These are phyloP conservation scores for Sesamia inferens DNA, from an alignment of 2,888 invertebrate species.

Conservation along the genomic window DNA sequence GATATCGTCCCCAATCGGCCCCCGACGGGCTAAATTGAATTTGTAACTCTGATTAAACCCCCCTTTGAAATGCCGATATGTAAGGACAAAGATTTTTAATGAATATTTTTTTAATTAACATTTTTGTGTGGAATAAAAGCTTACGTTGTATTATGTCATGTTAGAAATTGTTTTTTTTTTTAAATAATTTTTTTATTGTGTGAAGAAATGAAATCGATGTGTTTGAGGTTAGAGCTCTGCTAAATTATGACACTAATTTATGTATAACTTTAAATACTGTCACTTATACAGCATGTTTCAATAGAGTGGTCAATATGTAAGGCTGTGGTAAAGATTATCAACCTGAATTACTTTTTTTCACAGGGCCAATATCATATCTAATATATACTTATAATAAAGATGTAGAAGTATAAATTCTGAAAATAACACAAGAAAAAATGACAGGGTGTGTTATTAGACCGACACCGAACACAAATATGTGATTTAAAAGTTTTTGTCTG, in stretches of 20 bases:
- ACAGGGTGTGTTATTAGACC: no score
- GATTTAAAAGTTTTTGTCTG: no score
- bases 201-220: constrained; percentile 4
- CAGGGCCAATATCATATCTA: not conserved
- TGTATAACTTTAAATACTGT: not conserved
- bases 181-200: constrained; percentile 23
- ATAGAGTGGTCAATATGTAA: not conserved
- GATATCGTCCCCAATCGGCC: constrained; percentile 85
- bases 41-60: constrained; percentile 88
- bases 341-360: not conserved
- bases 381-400: no score
- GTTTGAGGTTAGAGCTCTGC: not conserved
- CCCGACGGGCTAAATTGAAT: constrained; percentile 85
- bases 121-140: constrained; percentile 32
- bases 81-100: constrained; percentile 68
- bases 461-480: no score
- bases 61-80: constrained; percentile 82
- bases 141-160: constrained; percentile 23
- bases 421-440: no score
- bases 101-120: constrained; percentile 66
- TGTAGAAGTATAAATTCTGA: no score
- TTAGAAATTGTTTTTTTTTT: constrained; percentile 53
- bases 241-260: not conserved
- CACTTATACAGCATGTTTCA: not conserved
- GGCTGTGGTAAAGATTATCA: not conserved